phyloP scores from a whole-genome alignment of 2,797 vertebrate genomes.

The Alosa sapidissima region DNA sequence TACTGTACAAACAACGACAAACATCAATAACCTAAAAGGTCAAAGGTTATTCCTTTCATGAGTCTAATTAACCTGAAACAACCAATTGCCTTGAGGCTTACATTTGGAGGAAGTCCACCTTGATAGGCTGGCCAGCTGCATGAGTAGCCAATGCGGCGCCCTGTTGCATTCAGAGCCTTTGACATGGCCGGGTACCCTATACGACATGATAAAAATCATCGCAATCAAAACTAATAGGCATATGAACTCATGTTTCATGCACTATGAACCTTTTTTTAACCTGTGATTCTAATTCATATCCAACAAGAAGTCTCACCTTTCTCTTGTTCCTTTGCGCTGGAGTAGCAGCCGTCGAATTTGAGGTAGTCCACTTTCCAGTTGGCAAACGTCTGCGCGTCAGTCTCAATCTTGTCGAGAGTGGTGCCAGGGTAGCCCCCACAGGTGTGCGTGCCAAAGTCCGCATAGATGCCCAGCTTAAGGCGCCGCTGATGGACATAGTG shows the following conservation, averaged over 20 bases:
- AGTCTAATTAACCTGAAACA: neutral
- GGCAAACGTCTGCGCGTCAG: conserved; percentile 87
- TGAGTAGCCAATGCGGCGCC: conserved; percentile 84
- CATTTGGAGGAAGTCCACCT: conserved; percentile 87
- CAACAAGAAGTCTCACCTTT: conserved; percentile 60
- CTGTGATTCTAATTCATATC: neutral
- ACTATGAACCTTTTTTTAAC: neutral
- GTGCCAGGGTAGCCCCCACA: conserved; percentile 89
- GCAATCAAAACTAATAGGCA: neutral
- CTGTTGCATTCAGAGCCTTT: conserved; percentile 83
- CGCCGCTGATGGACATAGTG: conserved; percentile 86
- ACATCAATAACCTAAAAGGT: neutral
- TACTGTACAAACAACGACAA: no score
- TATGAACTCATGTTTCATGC: neutral
- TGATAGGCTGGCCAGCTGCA: conserved; percentile 93
- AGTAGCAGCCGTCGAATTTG: conserved; percentile 92
- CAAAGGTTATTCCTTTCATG: neutral
- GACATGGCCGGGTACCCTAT: conserved; percentile 92
- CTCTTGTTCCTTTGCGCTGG: conserved; percentile 65
- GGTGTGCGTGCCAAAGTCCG: conserved; percentile 84
- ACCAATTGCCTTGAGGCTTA: conserved; percentile 55
- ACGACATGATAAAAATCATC: neutral
- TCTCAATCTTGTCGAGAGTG: conserved; percentile 74
- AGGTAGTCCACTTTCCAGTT: conserved; percentile 93
- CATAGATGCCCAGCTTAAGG: conserved; percentile 92